Conservation (phyloP, 2,888 invertebrate genomes). For the Mesochorus sp. region DNA sequence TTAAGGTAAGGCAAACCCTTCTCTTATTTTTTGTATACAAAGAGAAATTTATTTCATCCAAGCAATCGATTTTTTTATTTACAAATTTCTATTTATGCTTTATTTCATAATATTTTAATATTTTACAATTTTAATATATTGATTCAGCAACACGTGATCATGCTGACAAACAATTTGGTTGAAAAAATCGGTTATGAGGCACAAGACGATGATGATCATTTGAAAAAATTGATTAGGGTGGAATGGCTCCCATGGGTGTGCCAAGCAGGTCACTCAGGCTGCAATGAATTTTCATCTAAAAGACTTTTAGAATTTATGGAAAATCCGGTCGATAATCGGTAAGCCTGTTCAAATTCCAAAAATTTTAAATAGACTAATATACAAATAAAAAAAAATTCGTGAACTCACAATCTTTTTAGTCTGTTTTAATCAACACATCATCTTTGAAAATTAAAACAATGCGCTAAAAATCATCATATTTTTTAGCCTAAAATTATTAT, state of each 20-base stretch:
- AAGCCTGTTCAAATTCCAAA: neutral
- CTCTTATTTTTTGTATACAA: neutral
- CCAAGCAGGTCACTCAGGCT: conserved; percentile 76
- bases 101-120: neutral
- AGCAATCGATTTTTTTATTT: neutral
- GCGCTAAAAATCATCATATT: too few species aligned
- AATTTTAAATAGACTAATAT: neutral
- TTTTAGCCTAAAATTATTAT: too few species aligned
- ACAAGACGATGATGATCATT: conserved; percentile 67
- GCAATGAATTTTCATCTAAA: conserved; percentile 73
- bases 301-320: conserved; percentile 41
- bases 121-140: neutral
- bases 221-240: conserved; percentile 70
- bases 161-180: conserved; percentile 72
- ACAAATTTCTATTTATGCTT: neutral
- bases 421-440: too few species aligned
- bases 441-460: too few species aligned
- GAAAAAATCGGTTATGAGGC: conserved; percentile 70
- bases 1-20: conserved; percentile 41
- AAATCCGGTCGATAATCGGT: conserved; percentile 49
- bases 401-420: too few species aligned
- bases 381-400: too few species aligned
- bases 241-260: conserved; percentile 78
- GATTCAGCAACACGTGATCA: conserved; percentile 70
- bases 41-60: too few species aligned